phyloP scores from a whole-genome alignment of 2,113 vertebrate genomes.

The Thunnus thynnus region DNA sequence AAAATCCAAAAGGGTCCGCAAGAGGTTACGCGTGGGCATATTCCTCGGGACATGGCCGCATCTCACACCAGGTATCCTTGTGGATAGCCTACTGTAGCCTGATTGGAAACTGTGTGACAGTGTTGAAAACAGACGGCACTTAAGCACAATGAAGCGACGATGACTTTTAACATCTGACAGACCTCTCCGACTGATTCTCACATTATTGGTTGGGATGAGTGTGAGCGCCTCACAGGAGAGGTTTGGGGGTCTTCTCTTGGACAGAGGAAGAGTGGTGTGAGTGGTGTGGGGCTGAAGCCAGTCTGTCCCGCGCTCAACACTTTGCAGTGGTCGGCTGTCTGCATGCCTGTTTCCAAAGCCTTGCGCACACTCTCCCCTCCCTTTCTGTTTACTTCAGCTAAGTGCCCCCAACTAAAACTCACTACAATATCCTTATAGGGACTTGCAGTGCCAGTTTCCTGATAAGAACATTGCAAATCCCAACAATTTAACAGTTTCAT shows the following conservation, averaged over 20 bases:
- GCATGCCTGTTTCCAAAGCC: constrained; percentile 65
- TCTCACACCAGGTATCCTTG: constrained; percentile 79
- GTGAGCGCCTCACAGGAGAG: constrained; percentile 57
- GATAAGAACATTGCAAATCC: neutral
- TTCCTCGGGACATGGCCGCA: constrained; percentile 87
- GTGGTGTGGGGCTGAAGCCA: constrained; percentile 57
- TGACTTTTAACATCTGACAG: constrained; percentile 70
- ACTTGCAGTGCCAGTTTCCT: constrained; percentile 1
- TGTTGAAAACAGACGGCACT: constrained; percentile 32
- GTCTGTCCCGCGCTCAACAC: constrained; percentile 69
- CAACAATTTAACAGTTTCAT: neutral
- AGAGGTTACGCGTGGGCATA: constrained; percentile 80
- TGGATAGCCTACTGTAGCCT: constrained; percentile 50
- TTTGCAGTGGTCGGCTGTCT: constrained; percentile 70
- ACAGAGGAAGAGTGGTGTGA: constrained; percentile 36
- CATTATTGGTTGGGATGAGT: constrained; percentile 75
- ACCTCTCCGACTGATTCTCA: constrained; percentile 66
- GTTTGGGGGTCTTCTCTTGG: constrained; percentile 56
- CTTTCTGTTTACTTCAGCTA: constrained; percentile 62
- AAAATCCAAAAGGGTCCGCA: constrained; percentile 77
- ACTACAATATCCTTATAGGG: constrained; percentile 10
- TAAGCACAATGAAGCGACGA: constrained; percentile 50
- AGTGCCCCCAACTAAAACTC: constrained; percentile 57
- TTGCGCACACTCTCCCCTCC: constrained; percentile 66
- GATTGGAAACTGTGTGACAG: constrained; percentile 52